Base-by-base conservation (phyloP, 2,888 invertebrate species). In the Heliconius hortense region DNA sequence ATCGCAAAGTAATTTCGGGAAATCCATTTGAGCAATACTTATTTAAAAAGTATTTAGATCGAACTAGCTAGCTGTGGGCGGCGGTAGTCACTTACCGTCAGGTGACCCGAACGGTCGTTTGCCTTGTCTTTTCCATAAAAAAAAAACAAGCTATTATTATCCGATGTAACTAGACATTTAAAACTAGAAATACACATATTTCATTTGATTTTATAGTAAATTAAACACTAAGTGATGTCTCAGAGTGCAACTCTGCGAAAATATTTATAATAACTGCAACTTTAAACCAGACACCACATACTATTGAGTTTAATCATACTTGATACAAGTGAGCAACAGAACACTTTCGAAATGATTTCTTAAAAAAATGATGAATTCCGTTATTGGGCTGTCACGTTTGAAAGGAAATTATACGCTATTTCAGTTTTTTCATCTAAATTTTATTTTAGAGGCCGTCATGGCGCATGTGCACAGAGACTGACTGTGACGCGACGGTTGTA, bases 331-430 rank as follows among this genome's bases (percentile, higher is more conserved):
- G 28, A 69, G 31, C 53, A 56, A 69, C 69, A 31, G 24, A 35
- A 31, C 13, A 35, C 69, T 69, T 69, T 69, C 69, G 24, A 69
- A 69, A 56, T 35, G n/a, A 7, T 21, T 35, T 56, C 69, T 69
- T 56, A 56, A n/a, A 69, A 68, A 69, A 69, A 68, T 48, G 4
- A 10, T 53, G 13, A 28, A 56, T 56, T 56, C 69, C 69, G 69
- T 56, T 69, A 69, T 35, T 56, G 56, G 24, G 28, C 35, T 31
- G 69, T 69, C 69, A 69, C 69, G 56, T 69, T 69, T 56, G 24
- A 31, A 69, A 56, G 35, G 56, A 56, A 69, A 69, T 69, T 69
- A 56, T 56, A 31, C 53, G 56, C 69, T 24, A 59, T 59, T 59
- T 35, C 1, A n/a, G 35, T 60, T 71, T 71, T 48, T 60, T 62